Conservation (phyloP, 2,113 vertebrate genomes). For the Vombatus ursinus region DNA sequence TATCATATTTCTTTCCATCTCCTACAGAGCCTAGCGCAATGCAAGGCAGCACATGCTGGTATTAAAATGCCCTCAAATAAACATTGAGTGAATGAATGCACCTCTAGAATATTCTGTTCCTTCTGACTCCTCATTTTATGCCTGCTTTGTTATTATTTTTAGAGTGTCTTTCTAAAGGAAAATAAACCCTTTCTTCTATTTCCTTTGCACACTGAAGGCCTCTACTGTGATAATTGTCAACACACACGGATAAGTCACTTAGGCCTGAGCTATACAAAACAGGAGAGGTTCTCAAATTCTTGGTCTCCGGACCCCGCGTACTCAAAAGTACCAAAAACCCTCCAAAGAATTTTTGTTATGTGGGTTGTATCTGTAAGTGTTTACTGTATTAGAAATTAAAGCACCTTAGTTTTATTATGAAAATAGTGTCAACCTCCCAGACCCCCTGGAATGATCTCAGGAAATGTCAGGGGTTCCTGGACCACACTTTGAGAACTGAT, state of each 20-base stretch:
- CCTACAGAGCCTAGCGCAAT: neutral
- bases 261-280: neutral
- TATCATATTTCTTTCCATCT: neutral
- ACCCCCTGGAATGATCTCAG: neutral
- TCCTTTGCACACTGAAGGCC: neutral
- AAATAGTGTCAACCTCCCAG: neutral
- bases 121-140: slow-evolving; percentile 42
- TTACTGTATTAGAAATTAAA: neutral
- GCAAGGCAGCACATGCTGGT: neutral
- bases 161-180: slow-evolving; percentile 53
- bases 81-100: slow-evolving; percentile 10
- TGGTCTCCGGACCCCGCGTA: neutral
- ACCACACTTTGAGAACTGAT: neutral
- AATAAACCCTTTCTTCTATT: neutral
- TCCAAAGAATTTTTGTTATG: neutral
- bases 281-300: neutral
- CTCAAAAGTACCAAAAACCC: neutral
- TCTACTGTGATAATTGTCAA: neutral
- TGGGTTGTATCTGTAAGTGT: neutral
- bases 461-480: neutral
- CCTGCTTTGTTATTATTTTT: slow-evolving; percentile 41
- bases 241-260: neutral
- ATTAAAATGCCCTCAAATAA: slow-evolving; percentile 29
- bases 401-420: neutral
- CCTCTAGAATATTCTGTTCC: slow-evolving; percentile 36